Base-by-base conservation (phyloP, 2,797 vertebrate genomes). In the Semotilus atromaculatus region DNA sequence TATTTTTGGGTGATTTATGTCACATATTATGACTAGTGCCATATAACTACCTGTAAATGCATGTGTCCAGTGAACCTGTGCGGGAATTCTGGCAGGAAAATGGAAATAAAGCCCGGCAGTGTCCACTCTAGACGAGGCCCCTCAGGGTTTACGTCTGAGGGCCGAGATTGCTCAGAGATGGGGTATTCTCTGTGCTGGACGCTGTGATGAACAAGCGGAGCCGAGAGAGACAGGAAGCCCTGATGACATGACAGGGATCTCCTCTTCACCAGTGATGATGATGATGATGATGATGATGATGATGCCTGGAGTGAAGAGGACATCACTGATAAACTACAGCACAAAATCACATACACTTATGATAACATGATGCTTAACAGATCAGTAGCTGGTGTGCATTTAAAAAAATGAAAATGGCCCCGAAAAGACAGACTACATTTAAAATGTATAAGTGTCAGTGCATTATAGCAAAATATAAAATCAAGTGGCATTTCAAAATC, bases 71-170 rank as follows among this genome's bases (percentile, higher is more conserved):
- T 90, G 31, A 92, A 91, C 55, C 91, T 92, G 29, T 93, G 88
- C 4, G 96, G 96, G 89, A 98, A 98, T 90, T 97, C 97, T 0
- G 97, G 97, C 80, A 97, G 93, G 89, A 98, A 98, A 76, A 94
- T 90, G 43, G 94, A 95, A 89, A 95, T 92, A 80, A 93, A 91
- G 77, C 92, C 92, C 55, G 95, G 94, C 71, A 94, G 89, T 60
- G 90, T 91, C 89, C 89, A 91, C 58, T 94, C 92, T 31, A 90
- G 43, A 62, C 64, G 71, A 45, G 76, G 34, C 34, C 82, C 89
- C 86, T 92, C 90, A 45, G 64, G 53, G 5, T 78, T 36, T 26
- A 80, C 79, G 26, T 88, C 84, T 6, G 83, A 48, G 62, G 87
- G 79, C 58, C 73, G 80, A 11, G 29, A 84, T 7, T 29, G 72